Evolutionary conservation across 53 echinoderm and acorn worm genomes (phyloP), one percentile per base, ranked within the genome.

Genomic region (Mesocentrotus franciscanus): DNA sequence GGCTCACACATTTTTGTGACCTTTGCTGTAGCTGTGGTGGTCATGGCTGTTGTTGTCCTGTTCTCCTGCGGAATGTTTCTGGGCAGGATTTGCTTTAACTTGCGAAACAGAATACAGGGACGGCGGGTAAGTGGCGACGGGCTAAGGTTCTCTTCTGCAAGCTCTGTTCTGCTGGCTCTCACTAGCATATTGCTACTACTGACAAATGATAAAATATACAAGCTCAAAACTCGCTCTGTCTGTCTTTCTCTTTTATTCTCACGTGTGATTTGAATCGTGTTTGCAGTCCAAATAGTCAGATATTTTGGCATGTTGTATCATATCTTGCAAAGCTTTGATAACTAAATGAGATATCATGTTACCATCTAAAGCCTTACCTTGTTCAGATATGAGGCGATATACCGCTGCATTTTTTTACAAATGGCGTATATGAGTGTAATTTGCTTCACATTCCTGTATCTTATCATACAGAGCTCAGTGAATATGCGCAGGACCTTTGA

Each of bases 111-210:
- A 27, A 6, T 3, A 5, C 61, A 60, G 83, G 36, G 16, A n/a
- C 5, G 5, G 17, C 79, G 93, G 93, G 93, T 93, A 93, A 93
- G 93, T 79, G 81, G 32, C 76, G 27, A 20, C 66, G 11, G 90
- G 49, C 72, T 26, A 34, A 58, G 72, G 92, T 55, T 90, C 59
- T 56, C 72, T 87, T 56, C 26, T 24, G 56, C 13, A 26, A 29
- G 62, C 18, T 56, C 90, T 32, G 7, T 61, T 11, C 33, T 90
- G 64, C 35, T 60, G 61, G 27, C 55, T 6, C 1, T 62, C 62
- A 62, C 18, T n/a, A 72, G 72, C 10, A 4, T 72, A 26, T 81
- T 42, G 81, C 87, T 87, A 9, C 58, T 58, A 27, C 58, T 57
- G 87, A 87, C 81, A 81, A 29, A 42, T 74, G 29, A 30, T 30